These are phyloP conservation scores for Macrosteles quadrilineatus DNA, from an alignment of 1,140 invertebrate genomes.

Conservation along the genomic window DNA sequence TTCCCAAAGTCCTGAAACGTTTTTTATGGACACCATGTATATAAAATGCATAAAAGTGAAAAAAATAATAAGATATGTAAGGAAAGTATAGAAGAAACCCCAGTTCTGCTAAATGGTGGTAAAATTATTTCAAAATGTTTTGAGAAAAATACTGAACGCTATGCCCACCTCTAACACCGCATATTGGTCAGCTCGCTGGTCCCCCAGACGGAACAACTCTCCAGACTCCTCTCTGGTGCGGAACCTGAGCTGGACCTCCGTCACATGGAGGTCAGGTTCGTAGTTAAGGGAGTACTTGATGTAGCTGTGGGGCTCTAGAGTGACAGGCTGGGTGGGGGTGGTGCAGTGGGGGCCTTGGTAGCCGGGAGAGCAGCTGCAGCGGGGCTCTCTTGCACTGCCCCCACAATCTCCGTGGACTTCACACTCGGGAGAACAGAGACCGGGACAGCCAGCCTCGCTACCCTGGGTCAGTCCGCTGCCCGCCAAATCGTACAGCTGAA, in stretches of 20 bases:
- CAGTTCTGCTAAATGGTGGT: no score
- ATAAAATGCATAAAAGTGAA: no score
- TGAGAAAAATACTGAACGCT: no score
- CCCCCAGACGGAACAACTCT: conserved; percentile 87
- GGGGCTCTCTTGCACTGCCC: conserved; percentile 83
- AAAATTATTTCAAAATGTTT: no score
- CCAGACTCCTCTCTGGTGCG: conserved; percentile 90
- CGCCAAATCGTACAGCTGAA: conserved; percentile 82
- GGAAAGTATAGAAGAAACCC: no score
- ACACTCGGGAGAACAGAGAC: conserved; percentile 78
- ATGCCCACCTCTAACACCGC: conserved; percentile 90
- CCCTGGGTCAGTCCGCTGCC: conserved; percentile 82
- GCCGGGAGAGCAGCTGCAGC: conserved; percentile 88
- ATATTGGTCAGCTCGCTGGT: conserved; percentile 93
- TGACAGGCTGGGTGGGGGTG: conserved; percentile 79
- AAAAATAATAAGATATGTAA: no score
- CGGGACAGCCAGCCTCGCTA: conserved; percentile 82
- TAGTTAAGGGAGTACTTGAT: conserved; percentile 95
- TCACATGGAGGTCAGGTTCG: conserved; percentile 88
- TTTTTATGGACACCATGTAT: no score
- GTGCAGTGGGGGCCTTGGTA: conserved; percentile 88
- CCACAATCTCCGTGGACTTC: conserved; percentile 92
- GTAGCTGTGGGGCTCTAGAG: conserved; percentile 90
- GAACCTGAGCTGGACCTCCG: conserved; percentile 89
- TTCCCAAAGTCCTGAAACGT: no score